Percentiles rank a stretch among this genome's conserved stretches.
Conservation (phyloP, 2,797 vertebrate species). For the Smutsia gigantea region DNA sequence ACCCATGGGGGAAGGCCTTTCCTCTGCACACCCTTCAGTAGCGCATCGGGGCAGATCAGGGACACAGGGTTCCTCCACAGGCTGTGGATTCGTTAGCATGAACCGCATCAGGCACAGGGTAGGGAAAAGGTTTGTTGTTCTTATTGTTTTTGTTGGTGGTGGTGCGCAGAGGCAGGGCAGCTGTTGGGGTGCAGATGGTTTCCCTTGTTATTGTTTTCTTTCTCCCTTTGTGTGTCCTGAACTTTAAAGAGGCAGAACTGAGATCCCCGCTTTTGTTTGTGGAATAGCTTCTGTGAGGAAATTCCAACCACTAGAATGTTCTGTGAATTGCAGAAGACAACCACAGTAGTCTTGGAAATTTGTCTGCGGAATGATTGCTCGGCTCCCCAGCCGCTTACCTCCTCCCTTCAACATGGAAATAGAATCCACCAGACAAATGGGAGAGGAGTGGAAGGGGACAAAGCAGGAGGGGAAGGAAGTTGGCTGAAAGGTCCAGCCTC, state of each 20-base stretch:
- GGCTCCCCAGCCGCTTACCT: background rate
- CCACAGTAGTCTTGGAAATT: background rate
- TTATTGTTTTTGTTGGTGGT: background rate
- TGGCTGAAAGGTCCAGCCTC: background rate
- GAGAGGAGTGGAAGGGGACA: background rate
- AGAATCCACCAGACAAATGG: background rate
- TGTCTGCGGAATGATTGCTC: background rate
- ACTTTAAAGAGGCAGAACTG: constrained; percentile 66
- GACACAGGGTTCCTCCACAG: background rate
- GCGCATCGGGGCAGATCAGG: background rate
- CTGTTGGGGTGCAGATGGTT: background rate
- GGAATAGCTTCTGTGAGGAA: constrained; percentile 73
- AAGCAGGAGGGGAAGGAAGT: background rate
- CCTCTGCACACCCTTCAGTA: background rate
- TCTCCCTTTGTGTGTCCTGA: constrained; percentile 56
- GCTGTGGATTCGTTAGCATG: background rate
- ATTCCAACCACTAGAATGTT: constrained; percentile 79
- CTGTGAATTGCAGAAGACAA: constrained; percentile 23
- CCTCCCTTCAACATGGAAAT: background rate
- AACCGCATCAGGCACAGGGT: background rate
- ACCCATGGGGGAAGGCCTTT: background rate
- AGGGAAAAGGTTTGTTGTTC: background rate
- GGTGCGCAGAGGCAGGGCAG: background rate
- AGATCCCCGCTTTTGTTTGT: constrained; percentile 61
- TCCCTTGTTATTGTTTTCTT: constrained; percentile 56